A percentile compares a stretch with the other conserved stretches of the same genome.
Evolutionary conservation across 2,888 invertebrate genomes (phyloP).

Genomic region (Ophion ellenae): DNA sequence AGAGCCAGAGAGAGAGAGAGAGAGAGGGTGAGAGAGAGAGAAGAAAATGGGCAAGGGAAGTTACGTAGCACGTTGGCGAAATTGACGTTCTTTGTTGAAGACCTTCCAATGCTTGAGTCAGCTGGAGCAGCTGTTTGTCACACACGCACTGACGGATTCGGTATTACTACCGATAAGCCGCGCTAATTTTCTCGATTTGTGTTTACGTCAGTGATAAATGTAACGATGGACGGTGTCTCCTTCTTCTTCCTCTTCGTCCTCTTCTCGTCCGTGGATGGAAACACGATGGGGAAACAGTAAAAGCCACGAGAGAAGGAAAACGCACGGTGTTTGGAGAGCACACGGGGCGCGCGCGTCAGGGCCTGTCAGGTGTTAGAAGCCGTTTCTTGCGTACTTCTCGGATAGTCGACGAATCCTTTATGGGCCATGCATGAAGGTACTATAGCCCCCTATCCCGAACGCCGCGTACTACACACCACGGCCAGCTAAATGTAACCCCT

Average conservation of each 20-base stretch:
- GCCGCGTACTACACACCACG: conserved; percentile 86
- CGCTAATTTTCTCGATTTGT: background rate
- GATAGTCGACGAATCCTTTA: conserved; percentile 92
- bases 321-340: conserved; percentile 67
- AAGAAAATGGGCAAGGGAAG: conserved; percentile 19
- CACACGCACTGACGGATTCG: conserved; percentile 35
- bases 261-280: conserved; percentile 55
- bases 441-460: conserved; percentile 93
- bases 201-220: conserved; percentile 33
- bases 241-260: conserved; percentile 25
- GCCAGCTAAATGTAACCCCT: conserved; percentile 84
- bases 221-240: conserved; percentile 39
- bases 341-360: conserved; percentile 75
- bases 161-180: conserved; percentile 37
- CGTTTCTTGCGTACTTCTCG: conserved; percentile 86
- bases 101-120: conserved; percentile 31
- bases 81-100: background rate
- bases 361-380: conserved; percentile 84
- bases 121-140: conserved; percentile 60
- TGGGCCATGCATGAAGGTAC: conserved; percentile 93
- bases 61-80: conserved; percentile 43
- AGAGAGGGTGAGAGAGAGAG: conserved; percentile 20
- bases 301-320: conserved; percentile 71
- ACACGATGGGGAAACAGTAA: conserved; percentile 61
- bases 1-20: conserved; percentile 8